These are phyloP conservation scores for Saccostrea glomerata DNA, from an alignment of 1,140 invertebrate species.

Conservation along the genomic window DNA sequence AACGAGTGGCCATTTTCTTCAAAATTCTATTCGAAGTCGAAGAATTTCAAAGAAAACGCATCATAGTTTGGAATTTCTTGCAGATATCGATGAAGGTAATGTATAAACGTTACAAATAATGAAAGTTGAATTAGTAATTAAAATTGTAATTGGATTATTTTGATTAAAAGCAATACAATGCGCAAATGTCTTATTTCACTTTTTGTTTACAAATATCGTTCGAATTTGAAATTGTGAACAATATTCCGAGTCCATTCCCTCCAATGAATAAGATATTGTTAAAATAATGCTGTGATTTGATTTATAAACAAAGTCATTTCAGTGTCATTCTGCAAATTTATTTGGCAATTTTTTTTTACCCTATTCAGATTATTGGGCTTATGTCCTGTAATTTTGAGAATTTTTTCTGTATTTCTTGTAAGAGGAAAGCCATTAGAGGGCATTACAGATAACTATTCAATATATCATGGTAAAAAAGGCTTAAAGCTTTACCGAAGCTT, in stretches of 20 bases:
- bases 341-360: too few relatives aligned
- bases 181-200: background rate
- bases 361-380: too few relatives aligned
- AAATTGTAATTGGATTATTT: background rate
- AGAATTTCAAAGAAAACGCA: background rate
- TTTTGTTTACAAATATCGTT: slow-evolving; percentile 19
- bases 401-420: too few relatives aligned
- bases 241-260: background rate
- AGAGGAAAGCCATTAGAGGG: too few relatives aligned
- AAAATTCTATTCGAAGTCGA: background rate
- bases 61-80: background rate
- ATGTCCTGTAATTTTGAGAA: too few relatives aligned
- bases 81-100: slow-evolving; percentile 41
- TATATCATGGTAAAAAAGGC: too few relatives aligned
- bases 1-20: background rate
- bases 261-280: background rate
- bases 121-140: too few relatives aligned
- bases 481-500: too few relatives aligned
- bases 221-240: background rate
- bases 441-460: too few relatives aligned
- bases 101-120: background rate
- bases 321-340: too few relatives aligned
- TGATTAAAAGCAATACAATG: background rate
- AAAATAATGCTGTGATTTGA: background rate
- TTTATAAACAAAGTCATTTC: background rate